phyloP scores from a whole-genome alignment of 64 coral and sea anemone genomes.

The Trachythela sp. region DNA sequence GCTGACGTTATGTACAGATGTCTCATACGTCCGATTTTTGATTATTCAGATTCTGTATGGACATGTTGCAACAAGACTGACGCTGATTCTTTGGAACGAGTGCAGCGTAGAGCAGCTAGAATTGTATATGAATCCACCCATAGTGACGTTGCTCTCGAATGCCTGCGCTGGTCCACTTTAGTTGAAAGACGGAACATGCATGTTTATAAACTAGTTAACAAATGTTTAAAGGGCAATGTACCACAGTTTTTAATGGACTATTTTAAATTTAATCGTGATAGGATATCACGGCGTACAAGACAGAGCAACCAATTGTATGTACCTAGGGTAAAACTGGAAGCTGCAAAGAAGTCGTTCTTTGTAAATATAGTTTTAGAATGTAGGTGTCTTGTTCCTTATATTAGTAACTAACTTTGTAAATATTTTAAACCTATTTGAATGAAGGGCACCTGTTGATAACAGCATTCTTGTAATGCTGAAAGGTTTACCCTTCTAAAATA shows the following conservation, averaged over 20 bases:
- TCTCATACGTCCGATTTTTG: background rate
- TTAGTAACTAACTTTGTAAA: background rate
- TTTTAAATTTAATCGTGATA: conserved; percentile 28
- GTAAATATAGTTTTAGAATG: conserved; percentile 10
- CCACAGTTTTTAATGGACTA: too few relatives aligned
- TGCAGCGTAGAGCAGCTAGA: background rate
- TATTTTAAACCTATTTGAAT: background rate
- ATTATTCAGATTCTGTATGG: conserved; percentile 9
- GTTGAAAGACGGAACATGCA: conserved; percentile 12
- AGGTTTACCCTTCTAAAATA: conserved; percentile 20
- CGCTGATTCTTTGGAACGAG: conserved; percentile 19
- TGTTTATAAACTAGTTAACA: conserved; percentile 27
- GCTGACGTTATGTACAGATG: background rate
- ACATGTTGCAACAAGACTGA: conserved; percentile 19
- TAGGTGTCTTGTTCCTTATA: background rate
- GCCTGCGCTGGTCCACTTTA: conserved; percentile 12
- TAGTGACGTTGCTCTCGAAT: conserved; percentile 10
- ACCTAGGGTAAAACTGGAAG: conserved; percentile 23
- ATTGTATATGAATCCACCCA: conserved; percentile 16
- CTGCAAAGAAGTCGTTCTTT: conserved; percentile 4
- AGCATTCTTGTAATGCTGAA: conserved; percentile 11
- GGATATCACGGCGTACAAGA: conserved; percentile 19
- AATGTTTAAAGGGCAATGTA: conserved; percentile 28
- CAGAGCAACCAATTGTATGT: background rate
- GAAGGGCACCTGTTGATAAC: conserved; percentile 22